Conservation (phyloP, 2,113 vertebrate genomes). For the Pterocles gutturalis region DNA sequence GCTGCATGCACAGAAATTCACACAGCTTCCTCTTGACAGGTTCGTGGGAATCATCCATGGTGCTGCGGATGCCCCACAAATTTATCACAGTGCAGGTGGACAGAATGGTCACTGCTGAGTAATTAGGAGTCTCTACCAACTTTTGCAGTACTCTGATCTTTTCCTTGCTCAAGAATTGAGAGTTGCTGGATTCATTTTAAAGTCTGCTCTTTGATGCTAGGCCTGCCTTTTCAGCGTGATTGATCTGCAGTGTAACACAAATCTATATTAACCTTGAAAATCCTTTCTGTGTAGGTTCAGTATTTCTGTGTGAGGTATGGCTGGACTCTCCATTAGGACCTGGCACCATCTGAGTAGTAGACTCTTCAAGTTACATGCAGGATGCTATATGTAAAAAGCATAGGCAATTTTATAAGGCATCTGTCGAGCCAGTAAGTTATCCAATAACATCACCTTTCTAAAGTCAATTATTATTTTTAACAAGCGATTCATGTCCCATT, state of each 20-base stretch:
- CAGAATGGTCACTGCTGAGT: background rate
- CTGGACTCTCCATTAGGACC: background rate
- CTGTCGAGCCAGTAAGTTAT: background rate
- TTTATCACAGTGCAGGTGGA: background rate
- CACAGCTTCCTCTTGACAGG: background rate
- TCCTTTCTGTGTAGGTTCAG: background rate
- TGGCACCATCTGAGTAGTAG: background rate
- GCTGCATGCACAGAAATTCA: background rate
- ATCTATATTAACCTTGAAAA: background rate
- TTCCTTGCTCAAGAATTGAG: background rate
- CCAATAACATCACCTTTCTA: conserved; percentile 51
- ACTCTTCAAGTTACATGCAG: background rate
- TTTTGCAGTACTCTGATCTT: background rate
- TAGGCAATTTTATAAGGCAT: background rate
- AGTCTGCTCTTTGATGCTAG: background rate
- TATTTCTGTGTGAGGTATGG: background rate
- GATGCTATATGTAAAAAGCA: background rate
- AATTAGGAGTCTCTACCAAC: background rate
- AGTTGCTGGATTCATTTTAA: background rate
- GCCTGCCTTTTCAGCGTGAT: background rate
- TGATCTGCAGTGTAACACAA: background rate
- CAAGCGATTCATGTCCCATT: conserved; percentile 31
- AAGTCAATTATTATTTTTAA: conserved; percentile 65
- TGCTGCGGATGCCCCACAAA: background rate
- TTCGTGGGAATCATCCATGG: background rate